phyloP scores from a whole-genome alignment of 2,113 vertebrate species.

The Poeciliopsis retropinna region DNA sequence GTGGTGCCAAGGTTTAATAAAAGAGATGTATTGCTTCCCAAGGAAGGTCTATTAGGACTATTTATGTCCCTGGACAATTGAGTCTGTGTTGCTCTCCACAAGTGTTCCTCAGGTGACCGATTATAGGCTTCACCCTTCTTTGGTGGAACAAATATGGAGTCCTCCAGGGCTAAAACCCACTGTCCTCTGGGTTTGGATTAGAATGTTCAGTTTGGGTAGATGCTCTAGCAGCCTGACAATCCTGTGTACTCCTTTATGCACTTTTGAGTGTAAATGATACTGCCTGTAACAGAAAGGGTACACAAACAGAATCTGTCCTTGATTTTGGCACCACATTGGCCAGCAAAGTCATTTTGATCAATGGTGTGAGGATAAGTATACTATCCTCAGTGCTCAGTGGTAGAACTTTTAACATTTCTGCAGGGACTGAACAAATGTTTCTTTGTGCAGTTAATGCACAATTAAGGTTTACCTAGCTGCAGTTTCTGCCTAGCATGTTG shows the following conservation, averaged over 20 bases:
- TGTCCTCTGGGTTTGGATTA: not conserved
- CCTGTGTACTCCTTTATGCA: not conserved
- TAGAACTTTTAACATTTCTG: not conserved
- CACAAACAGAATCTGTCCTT: not conserved
- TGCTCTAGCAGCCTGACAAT: not conserved
- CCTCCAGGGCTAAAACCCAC: not conserved
- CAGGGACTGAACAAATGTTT: not conserved
- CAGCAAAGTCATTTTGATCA: not conserved
- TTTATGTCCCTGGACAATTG: too few relatives aligned
- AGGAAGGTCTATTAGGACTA: too few relatives aligned
- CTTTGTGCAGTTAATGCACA: not conserved
- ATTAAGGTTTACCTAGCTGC: not conserved
- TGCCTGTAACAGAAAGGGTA: not conserved
- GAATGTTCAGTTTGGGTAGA: not conserved
- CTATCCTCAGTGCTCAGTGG: not conserved
- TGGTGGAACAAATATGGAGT: not conserved
- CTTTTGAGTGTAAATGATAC: not conserved
- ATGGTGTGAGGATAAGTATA: not conserved
- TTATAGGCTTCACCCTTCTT: not conserved
- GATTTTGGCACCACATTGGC: not conserved
- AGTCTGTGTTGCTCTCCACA: too few relatives aligned
- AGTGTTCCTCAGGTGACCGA: too few relatives aligned
- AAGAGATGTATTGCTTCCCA: too few relatives aligned
- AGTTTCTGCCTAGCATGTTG: not conserved
- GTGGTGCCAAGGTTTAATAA: too few relatives aligned